Base-by-base conservation (phyloP, 2,797 vertebrate species). In the Sciurus vulgaris region DNA sequence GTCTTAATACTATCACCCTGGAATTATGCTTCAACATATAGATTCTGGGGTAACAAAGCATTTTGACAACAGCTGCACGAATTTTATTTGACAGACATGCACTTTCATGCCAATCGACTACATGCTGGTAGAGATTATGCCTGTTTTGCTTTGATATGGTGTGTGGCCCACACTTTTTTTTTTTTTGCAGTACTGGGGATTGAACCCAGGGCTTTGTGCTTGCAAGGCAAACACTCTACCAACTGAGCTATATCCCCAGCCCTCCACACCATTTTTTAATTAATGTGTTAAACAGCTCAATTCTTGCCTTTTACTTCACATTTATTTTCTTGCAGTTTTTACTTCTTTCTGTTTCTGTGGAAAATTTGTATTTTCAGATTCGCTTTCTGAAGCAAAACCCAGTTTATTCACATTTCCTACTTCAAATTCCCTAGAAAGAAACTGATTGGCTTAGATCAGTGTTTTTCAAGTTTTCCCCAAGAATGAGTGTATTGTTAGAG, bases 351-450 rank as follows among this genome's bases (percentile, higher is more conserved):
- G 69, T 24, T 87, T 74, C 11, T 47, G 74, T 81, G 12, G 38
- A 59, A 59, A 85, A 38, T 44, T 89, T 67, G 77, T 65, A n/a
- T 79, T 69, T 54, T 79, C 67, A 65, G 65, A 88, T 4, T 41
- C 56, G 82, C 35, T 77, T 97, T 93, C 77, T 35, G n/a, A 87
- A 28, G 61, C 20, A 78, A 86, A 84, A 76, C 11, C 70, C 33
- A 70, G 59, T 59, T 86, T 63, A 76, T 49, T 78, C 56, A 30
- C 82, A 76, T 82, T 44, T 86, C 10, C 15, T 59, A 74, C 22
- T 81, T 93, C 38, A 30, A 69, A 76, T 44, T 86, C 41, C 3
- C n/a, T 81, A 67, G 30, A 67, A 4, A 73, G 41, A 59, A 59
- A 59, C 47, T 44, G 18, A 84, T 61, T 56, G 54, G 47, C 18